Base-by-base conservation (phyloP, 1,140 invertebrate genomes). In the Micrasema longulum region DNA sequence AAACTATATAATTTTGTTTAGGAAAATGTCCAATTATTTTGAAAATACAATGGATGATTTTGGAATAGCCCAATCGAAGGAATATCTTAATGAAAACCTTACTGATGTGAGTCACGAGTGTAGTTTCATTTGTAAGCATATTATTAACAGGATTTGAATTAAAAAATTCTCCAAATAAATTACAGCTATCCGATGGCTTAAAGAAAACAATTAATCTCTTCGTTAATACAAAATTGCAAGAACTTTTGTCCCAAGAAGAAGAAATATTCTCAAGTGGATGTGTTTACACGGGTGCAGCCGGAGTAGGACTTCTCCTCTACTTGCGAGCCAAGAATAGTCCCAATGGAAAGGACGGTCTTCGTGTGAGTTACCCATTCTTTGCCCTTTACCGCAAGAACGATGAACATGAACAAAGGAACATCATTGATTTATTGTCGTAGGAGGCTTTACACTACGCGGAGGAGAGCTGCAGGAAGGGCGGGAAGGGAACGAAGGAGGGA, bases 381-480 rank as follows among this genome's bases (percentile, higher is more conserved):
- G n/a, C n/a, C n/a, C n/a, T n/a, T n/a, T n/a, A 6, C 22, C 14
- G 2, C 12, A 64, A 43, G 10, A 12, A 9, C 18, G 12, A 3
- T 14, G 22, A 2, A 7, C 1, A 50, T 31, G 20, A 41, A 66
- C 12, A 52, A 16, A 5, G 20, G 12, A 18, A 47, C 12, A n/a
- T n/a, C n/a, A n/a, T n/a, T n/a, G 35, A 23, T 2, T 52, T 52
- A 23, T 67, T 52, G 6, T 38, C 41, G 20, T 65, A 88, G 82
- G 81, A 82, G 79, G 86, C 88, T 12, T 62, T 82, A 31, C 72
- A 82, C 53, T 81, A 87, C 55, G 73, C 90, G 41, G 80, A 84
- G 73, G n/a, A n/a, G n/a, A n/a, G n/a, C n/a, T n/a, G n/a, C n/a
- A n/a, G n/a, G n/a, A n/a, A n/a, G n/a, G 31, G 88, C n/a, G 23